Percentiles rank a stretch among this genome's conserved stretches.
Conservation (phyloP, 2,797 vertebrate genomes). For the Phataginus tricuspis region DNA sequence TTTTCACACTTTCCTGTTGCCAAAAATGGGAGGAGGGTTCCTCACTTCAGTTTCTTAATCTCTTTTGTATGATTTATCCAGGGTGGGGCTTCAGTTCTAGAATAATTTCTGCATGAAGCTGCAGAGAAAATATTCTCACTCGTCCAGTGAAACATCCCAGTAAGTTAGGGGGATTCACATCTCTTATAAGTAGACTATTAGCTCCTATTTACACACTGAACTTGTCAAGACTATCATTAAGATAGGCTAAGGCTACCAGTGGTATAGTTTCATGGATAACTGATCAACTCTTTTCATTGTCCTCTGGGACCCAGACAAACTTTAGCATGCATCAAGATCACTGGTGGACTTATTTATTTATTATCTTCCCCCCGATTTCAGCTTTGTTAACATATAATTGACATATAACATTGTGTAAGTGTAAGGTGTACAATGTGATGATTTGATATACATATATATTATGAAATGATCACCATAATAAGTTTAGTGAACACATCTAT, state of each 20-base stretch:
- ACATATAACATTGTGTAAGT: not conserved
- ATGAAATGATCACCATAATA: not conserved
- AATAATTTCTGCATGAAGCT: not conserved
- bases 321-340: not conserved
- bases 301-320: not conserved
- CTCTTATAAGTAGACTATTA: not conserved
- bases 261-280: not conserved
- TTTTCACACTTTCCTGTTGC: not conserved
- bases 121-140: not conserved
- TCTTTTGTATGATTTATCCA: not conserved
- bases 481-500: not conserved
- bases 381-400: not conserved
- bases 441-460: not conserved
- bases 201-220: not conserved
- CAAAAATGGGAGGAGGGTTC: not conserved
- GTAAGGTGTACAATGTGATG: not conserved
- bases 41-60: not conserved
- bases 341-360: not conserved
- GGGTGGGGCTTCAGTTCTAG: not conserved
- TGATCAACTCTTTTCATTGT: not conserved
- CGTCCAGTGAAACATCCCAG: too few species aligned
- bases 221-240: not conserved
- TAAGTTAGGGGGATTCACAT: not conserved
- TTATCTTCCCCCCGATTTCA: not conserved
- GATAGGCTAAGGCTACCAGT: accelerated